Conservation (phyloP, 2,113 vertebrate species). For the Antidorcas marsupialis region DNA sequence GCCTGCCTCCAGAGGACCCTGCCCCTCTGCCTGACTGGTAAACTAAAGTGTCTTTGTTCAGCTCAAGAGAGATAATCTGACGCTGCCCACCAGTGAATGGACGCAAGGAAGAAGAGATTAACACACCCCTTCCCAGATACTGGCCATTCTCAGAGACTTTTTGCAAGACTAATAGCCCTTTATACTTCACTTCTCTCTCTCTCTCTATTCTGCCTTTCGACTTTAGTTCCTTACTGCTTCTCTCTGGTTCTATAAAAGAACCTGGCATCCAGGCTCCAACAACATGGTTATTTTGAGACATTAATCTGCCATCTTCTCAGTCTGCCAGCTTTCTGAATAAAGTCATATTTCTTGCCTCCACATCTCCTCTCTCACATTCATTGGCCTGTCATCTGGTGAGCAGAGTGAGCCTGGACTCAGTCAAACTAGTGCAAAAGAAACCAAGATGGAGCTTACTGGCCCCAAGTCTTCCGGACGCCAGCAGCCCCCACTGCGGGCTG, state of each 20-base stretch:
- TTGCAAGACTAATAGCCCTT: not conserved
- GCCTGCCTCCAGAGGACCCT: not conserved
- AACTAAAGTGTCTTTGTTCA: not conserved
- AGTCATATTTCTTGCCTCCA: not conserved
- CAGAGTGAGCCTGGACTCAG: not conserved
- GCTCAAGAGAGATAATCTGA: not conserved
- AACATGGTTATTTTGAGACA: not conserved
- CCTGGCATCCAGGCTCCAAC: not conserved
- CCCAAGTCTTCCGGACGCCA: fast-evolving
- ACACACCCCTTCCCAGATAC: not conserved
- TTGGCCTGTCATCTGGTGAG: fast-evolving
- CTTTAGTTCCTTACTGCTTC: not conserved
- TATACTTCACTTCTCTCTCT: not conserved
- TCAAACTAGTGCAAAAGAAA: not conserved
- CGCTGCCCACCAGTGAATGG: not conserved
- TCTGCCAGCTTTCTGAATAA: not conserved
- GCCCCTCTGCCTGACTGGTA: not conserved
- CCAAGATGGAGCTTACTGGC: no score
- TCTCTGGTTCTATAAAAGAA: not conserved
- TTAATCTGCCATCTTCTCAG: not conserved
- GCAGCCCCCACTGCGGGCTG: not conserved
- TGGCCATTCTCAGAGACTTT: not conserved
- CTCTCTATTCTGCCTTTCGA: not conserved
- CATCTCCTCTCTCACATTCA: not conserved
- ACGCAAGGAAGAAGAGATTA: not conserved